Conservation (phyloP, 2,797 vertebrate species). For the Lithobates sylvaticus region DNA sequence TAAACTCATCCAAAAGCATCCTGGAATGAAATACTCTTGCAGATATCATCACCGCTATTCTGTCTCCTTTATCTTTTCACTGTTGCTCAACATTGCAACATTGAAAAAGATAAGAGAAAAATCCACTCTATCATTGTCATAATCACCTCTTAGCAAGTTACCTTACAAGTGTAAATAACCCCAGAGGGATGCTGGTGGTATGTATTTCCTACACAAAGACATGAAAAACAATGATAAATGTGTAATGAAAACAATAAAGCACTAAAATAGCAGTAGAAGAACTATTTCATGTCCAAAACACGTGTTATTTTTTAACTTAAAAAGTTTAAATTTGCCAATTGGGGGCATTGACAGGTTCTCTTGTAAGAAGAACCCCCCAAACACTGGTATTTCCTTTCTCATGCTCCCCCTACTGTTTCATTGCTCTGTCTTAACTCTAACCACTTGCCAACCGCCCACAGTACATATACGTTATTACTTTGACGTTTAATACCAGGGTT, state of each 20-base stretch:
- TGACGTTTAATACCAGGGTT: too few species aligned
- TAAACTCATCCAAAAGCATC: not conserved
- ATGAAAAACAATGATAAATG: not conserved
- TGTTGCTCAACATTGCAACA: not conserved
- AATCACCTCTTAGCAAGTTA: not conserved
- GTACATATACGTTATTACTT: too few species aligned
- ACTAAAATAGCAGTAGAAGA: not conserved
- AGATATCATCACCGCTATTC: not conserved
- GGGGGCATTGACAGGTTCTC: too few species aligned
- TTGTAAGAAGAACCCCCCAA: too few species aligned
- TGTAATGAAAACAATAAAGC: not conserved
- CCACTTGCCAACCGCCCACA: too few species aligned
- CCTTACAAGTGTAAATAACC: not conserved
- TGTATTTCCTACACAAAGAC: not conserved
- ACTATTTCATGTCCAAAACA: not conserved
- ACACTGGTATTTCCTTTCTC: too few species aligned
- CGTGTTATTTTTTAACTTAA: not conserved
- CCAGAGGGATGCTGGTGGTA: not conserved
- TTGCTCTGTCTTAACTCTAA: too few species aligned
- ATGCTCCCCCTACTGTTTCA: too few species aligned
- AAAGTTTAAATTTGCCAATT: not conserved
- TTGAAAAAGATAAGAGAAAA: too few species aligned
- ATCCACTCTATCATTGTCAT: not conserved
- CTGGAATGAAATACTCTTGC: not conserved
- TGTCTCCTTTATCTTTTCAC: not conserved